These are phyloP conservation scores for Trachelus stipa DNA, from an alignment of 2,888 invertebrate genomes.

Conservation along the genomic window DNA sequence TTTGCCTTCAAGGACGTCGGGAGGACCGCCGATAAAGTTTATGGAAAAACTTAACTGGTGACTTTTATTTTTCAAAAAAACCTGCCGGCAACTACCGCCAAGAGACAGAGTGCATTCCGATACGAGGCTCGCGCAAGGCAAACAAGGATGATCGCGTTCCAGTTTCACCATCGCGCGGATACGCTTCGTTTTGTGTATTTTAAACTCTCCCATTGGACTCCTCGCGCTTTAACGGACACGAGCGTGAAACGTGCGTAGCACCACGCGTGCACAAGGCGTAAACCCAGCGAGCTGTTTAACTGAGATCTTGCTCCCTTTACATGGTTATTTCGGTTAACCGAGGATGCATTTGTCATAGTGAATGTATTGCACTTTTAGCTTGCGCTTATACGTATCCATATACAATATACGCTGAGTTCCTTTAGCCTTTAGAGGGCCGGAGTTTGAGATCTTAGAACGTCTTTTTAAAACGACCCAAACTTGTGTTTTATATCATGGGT, in stretches of 20 bases:
- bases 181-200: conserved; percentile 19
- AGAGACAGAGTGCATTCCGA: conserved; percentile 38
- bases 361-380: background rate
- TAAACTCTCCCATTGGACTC: background rate
- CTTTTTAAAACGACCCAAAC: no score
- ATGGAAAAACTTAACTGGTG: background rate
- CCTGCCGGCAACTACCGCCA: background rate
- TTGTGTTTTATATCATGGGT: no score
- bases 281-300: background rate
- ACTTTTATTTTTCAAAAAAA: conserved; percentile 1
- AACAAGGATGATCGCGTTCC: conserved; percentile 26
- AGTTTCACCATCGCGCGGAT: conserved; percentile 17
- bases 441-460: no score
- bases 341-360: background rate
- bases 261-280: background rate
- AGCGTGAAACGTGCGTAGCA: background rate
- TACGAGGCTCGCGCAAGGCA: conserved; percentile 31
- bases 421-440: background rate
- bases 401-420: background rate
- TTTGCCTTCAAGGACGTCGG: background rate
- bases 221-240: background rate
- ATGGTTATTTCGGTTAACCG: background rate
- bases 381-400: background rate
- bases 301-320: background rate
- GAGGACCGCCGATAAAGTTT: background rate